These are phyloP conservation scores for Ophioderma brevispina DNA, from an alignment of 35 echinoderm and acorn worm genomes.

Conservation along the genomic window DNA sequence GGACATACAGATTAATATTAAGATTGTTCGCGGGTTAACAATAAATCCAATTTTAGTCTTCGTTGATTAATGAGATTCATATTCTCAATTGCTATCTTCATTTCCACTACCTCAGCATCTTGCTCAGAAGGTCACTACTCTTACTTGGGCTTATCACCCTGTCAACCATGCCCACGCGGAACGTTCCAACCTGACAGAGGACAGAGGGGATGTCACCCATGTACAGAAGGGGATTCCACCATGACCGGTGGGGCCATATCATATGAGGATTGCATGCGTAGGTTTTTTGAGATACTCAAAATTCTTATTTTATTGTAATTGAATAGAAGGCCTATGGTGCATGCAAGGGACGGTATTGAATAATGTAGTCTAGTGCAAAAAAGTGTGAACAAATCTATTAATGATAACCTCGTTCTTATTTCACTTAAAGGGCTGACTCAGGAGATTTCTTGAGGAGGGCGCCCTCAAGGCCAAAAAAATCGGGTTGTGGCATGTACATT, in stretches of 20 bases:
- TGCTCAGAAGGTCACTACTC: constrained; percentile 33
- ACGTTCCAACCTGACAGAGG: constrained; percentile 1
- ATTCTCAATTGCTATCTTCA: neutral
- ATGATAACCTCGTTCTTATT: too few relatives aligned
- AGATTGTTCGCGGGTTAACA: neutral
- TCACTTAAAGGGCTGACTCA: too few relatives aligned
- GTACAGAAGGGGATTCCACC: constrained; percentile 21
- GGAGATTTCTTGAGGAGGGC: too few relatives aligned
- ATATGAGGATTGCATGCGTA: constrained; percentile 12
- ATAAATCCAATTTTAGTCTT: neutral
- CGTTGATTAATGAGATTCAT: neutral
- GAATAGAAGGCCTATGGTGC: too few relatives aligned
- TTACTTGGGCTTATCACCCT: constrained; percentile 22
- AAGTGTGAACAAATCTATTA: too few relatives aligned
- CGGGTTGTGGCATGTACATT: too few relatives aligned
- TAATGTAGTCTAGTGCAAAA: too few relatives aligned
- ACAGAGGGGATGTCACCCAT: constrained; percentile 36
- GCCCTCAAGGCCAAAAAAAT: too few relatives aligned
- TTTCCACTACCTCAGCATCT: neutral
- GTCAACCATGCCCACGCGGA: constrained; percentile 23
- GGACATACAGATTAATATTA: neutral
- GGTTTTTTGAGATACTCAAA: too few relatives aligned
- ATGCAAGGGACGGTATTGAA: too few relatives aligned
- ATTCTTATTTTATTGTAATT: too few relatives aligned
- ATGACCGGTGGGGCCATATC: constrained; percentile 3